A percentile compares a stretch with the other conserved stretches of the same genome.
These are phyloP conservation scores for Stomatorhinus ivindoensis DNA, from an alignment of 2,113 vertebrate species.

Conservation along the genomic window DNA sequence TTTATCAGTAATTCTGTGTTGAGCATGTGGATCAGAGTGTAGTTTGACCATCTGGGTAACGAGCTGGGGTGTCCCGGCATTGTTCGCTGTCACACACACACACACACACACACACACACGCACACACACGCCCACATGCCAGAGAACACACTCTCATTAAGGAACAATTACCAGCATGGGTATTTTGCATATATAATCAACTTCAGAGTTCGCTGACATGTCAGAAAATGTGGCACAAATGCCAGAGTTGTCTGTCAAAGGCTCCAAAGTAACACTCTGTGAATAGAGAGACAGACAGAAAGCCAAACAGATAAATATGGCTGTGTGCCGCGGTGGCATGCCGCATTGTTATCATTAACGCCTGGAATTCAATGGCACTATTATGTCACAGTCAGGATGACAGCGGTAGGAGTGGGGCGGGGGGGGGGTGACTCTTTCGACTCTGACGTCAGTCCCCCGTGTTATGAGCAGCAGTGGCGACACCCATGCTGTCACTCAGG, in stretches of 20 bases:
- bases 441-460: not conserved
- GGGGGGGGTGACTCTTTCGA: not conserved
- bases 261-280: conserved; percentile 3
- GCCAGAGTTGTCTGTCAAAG: conserved; percentile 14
- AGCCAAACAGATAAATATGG: conserved; percentile 15
- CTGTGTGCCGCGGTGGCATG: not conserved
- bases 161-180: not conserved
- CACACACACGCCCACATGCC: not conserved
- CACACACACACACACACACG: not conserved
- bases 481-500: conserved; percentile 11
- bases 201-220: not conserved
- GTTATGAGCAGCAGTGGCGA: not conserved
- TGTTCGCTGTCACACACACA: not conserved
- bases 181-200: conserved; percentile 21
- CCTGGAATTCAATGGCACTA: conserved; percentile 12
- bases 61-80: not conserved
- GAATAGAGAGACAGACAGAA: conserved; percentile 2
- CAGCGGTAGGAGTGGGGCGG: not conserved
- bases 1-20: not conserved
- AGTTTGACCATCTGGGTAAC: conserved; percentile 25
- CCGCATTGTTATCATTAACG: conserved; percentile 12
- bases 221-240: not conserved
- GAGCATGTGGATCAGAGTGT: not conserved
- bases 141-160: not conserved
- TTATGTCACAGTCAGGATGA: conserved; percentile 15